Percentiles rank a stretch among this genome's conserved stretches.
Conservation (phyloP, 2,113 vertebrate species). For the Austrofundulus limnaeus region DNA sequence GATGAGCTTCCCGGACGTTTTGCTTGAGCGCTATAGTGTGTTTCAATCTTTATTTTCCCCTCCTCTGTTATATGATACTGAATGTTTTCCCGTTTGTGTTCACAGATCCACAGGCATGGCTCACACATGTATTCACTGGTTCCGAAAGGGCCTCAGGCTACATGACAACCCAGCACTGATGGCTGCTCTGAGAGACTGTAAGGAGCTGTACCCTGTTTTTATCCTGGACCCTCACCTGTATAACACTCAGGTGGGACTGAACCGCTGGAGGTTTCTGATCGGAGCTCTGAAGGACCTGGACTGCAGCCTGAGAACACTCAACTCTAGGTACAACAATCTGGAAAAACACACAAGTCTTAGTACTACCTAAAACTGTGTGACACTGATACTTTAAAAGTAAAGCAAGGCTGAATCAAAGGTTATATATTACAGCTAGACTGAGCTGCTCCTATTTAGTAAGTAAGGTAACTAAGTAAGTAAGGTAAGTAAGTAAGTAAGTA, state of each 20-base stretch:
- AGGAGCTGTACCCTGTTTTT: constrained; percentile 74
- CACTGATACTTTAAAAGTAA: not conserved
- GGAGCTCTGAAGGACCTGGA: constrained; percentile 74
- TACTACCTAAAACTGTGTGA: not conserved
- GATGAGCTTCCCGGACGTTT: not conserved
- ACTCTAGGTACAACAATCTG: constrained; percentile 66
- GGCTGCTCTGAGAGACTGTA: constrained; percentile 64
- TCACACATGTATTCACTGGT: constrained; percentile 77
- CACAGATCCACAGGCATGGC: constrained; percentile 48
- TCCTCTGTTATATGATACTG: not conserved
- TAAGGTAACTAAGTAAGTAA: too few species aligned
- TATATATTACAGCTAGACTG: too few species aligned
- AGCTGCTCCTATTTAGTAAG: too few species aligned
- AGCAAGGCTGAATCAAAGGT: not conserved
- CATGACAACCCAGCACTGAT: constrained; percentile 77
- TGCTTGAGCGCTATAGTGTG: too few species aligned
- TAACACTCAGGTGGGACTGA: constrained; percentile 51
- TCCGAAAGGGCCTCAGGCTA: constrained; percentile 77
- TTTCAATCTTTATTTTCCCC: not conserved
- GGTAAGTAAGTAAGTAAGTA: too few species aligned
- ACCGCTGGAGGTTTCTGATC: constrained; percentile 68
- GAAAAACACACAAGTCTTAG: not conserved
- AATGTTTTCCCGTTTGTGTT: not conserved
- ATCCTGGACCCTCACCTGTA: constrained; percentile 72
- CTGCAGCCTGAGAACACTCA: constrained; percentile 68